Evolutionary conservation across 2,797 vertebrate genomes (phyloP).

Genomic region (Silurus aristotelis): DNA sequence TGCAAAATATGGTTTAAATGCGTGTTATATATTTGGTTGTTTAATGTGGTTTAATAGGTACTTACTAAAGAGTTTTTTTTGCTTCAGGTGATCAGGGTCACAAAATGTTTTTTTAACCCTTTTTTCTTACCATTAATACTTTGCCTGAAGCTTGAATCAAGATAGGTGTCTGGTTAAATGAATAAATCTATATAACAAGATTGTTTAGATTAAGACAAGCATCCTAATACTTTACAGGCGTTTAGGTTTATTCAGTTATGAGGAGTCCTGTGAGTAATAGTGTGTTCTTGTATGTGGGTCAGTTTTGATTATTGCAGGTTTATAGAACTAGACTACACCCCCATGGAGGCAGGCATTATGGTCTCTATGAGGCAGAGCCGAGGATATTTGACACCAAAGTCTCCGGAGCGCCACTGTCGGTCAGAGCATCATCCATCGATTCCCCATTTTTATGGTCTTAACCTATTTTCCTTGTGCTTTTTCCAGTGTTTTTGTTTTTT

Average conservation of each 20-base stretch:
- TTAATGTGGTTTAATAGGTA: not conserved
- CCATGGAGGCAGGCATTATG: constrained; percentile 82
- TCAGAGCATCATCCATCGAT: constrained; percentile 68
- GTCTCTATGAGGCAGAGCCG: constrained; percentile 83
- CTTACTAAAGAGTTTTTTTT: not conserved
- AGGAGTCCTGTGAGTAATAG: constrained; percentile 41
- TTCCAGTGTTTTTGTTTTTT: constrained; percentile 6
- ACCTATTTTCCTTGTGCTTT: constrained; percentile 24
- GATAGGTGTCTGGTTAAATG: not conserved
- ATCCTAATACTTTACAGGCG: not conserved
- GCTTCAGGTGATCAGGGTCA: not conserved
- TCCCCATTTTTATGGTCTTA: constrained; percentile 44
- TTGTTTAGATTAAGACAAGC: not conserved
- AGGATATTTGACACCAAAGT: constrained; percentile 72
- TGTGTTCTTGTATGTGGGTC: constrained; percentile 70
- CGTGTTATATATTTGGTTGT: not conserved
- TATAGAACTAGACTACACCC: constrained; percentile 83
- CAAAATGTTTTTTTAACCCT: not conserved
- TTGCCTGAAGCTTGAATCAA: not conserved
- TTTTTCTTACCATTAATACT: not conserved
- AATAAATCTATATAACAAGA: constrained; percentile 8
- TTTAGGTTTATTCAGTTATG: not conserved
- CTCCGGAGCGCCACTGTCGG: constrained; percentile 73
- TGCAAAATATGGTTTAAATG: not conserved
- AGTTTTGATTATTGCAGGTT: constrained; percentile 86